Evolutionary conservation across 1,140 invertebrate species (phyloP), one percentile per base, ranked within the genome.

Genomic region (Phymorhynchus buccinoides): DNA sequence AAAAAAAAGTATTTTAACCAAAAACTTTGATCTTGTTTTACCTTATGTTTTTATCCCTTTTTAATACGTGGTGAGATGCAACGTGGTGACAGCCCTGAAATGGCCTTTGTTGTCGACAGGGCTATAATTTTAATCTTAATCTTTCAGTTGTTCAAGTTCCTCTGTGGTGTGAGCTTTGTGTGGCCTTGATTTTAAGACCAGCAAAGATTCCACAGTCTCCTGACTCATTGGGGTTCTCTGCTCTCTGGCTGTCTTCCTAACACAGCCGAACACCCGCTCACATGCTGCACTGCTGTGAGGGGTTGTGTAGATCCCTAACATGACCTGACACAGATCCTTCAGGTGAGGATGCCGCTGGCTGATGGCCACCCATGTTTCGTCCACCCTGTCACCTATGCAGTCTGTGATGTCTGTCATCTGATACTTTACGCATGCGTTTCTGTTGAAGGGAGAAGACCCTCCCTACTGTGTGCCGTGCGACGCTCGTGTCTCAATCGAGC

Each of bases 291-390:
- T 79, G 77, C 77, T 79, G 35, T 79, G 6, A 27, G 39, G 77
- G 41, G 39, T 79, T 35, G 39, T 79, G 77, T 16, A 44, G 41
- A 79, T 79, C 77, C 77, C 35, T 18, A 79, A 37, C 77, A 79
- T 79, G 30, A 79, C 30, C n/a, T 27, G 35, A 79, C 30, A 32
- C 27, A 79, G n/a, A 1, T 37, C 27, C 39, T 2, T 2, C 30
- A 79, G 41, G 7, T 0, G 2, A n/a, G 35, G 35, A 41, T 44
- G 27, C 35, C 16, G 27, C 0, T 3, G 27, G 35, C 41, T 44
- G 27, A 35, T 41, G 39, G 39, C 39, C 7, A n/a, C 27, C 27
- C 0, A 1, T 9, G 41, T n/a, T 79, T 27, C 39, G 12, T 37
- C 30, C n/a, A 2, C 2, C 22, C 48, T n/a, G 77, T 79, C 77